These are phyloP conservation scores for Furnarius figulus DNA, from an alignment of 2,113 vertebrate species.

Conservation along the genomic window DNA sequence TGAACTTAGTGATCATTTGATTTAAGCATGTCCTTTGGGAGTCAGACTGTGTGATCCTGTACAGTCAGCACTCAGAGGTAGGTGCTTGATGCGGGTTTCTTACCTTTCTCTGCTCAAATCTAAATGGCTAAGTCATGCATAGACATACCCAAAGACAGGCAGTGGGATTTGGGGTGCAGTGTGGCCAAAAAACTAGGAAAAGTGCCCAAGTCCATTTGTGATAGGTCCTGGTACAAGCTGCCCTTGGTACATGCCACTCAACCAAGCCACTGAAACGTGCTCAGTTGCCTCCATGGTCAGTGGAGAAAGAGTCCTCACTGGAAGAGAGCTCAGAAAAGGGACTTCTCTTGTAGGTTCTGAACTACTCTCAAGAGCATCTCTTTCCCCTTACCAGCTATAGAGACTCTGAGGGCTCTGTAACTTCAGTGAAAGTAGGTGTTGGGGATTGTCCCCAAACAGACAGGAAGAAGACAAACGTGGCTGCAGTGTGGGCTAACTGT, in stretches of 20 bases:
- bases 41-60: neutral
- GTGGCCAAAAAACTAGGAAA: neutral
- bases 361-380: neutral
- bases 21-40: neutral
- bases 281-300: neutral
- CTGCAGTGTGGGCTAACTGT: neutral
- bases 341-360: neutral
- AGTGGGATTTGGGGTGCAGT: neutral
- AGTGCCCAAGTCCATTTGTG: neutral
- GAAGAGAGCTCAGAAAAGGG: neutral
- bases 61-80: neutral
- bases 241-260: neutral
- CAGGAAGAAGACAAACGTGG: neutral
- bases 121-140: accelerated
- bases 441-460: neutral
- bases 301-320: neutral
- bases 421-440: neutral
- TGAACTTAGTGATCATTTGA: neutral
- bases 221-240: neutral
- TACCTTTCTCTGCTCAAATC: neutral
- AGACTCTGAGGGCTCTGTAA: neutral
- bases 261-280: accelerated
- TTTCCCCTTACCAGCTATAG: neutral
- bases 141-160: neutral
- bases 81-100: neutral